phyloP scores from a whole-genome alignment of 2,113 vertebrate genomes.

The Cebus imitator region DNA sequence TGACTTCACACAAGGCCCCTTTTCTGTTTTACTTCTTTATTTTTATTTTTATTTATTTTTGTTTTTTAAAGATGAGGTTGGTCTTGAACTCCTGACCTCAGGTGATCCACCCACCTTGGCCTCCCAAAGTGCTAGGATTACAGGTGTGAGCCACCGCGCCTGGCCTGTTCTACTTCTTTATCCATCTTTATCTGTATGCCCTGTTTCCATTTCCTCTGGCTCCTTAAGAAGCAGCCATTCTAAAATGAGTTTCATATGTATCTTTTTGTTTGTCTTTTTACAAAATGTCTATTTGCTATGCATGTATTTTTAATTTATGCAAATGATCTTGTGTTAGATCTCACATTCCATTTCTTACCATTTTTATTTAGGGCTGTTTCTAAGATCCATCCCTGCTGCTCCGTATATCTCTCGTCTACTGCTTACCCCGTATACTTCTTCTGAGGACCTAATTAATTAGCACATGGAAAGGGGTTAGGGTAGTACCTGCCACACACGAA shows the following conservation, averaged over 20 bases:
- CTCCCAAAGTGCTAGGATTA: no score
- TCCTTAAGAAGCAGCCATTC: not conserved
- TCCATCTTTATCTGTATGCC: not conserved
- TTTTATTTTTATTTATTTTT: no score
- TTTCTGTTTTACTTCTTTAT: not conserved
- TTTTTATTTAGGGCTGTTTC: constrained; percentile 13
- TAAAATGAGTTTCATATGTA: not conserved
- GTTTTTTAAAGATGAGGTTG: no score
- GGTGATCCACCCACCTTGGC: no score
- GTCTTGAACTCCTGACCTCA: no score
- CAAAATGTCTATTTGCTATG: not conserved
- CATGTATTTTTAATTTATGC: not conserved
- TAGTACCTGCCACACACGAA: not conserved
- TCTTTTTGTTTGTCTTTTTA: not conserved
- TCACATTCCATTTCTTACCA: not conserved
- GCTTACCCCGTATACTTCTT: not conserved
- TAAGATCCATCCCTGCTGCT: not conserved
- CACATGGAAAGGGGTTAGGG: not conserved
- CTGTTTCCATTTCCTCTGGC: not conserved
- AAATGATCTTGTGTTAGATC: not conserved
- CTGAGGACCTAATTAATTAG: not conserved
- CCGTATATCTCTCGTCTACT: not conserved
- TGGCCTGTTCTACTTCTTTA: not conserved
- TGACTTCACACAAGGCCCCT: not conserved
- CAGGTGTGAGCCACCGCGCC: no score